Evolutionary conservation across 92 coral and sea anemone genomes (phyloP).

Genomic region (Palythoa grandis): DNA sequence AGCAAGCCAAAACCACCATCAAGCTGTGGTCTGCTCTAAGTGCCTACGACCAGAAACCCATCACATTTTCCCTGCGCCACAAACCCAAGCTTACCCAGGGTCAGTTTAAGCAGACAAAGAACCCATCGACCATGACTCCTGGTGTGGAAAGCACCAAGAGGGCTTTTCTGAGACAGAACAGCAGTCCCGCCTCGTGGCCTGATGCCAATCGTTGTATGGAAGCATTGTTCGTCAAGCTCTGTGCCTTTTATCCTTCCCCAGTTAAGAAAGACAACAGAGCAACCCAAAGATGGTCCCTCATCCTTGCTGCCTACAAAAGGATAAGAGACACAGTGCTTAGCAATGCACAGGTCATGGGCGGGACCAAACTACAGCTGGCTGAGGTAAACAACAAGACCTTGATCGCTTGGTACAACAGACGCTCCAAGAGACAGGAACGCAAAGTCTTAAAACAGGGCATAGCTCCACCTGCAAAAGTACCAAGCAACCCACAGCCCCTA

Average conservation of each 20-base stretch:
- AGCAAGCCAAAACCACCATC: constrained; percentile 47
- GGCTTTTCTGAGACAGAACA: constrained; percentile 57
- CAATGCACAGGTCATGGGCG: constrained; percentile 49
- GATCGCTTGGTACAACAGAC: constrained; percentile 56
- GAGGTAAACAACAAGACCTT: constrained; percentile 71
- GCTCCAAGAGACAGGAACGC: constrained; percentile 9
- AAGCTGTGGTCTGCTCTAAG: constrained; percentile 48
- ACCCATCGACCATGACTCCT: constrained; percentile 29
- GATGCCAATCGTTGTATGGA: constrained; percentile 75
- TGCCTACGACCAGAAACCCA: constrained; percentile 59
- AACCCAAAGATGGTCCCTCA: constrained; percentile 48
- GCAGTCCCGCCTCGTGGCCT: constrained; percentile 76
- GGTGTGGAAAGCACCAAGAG: constrained; percentile 62
- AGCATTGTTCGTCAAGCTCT: constrained; percentile 49
- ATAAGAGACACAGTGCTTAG: constrained; percentile 43
- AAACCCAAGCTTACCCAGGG: constrained; percentile 49
- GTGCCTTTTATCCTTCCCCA: constrained; percentile 54
- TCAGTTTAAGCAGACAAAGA: constrained; percentile 56
- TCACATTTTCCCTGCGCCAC: constrained; percentile 43
- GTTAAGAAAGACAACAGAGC: constrained; percentile 15
- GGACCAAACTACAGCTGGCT: constrained; percentile 60
- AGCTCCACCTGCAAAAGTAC: too few species aligned
- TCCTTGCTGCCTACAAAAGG: constrained; percentile 35
- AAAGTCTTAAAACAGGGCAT: too few species aligned
- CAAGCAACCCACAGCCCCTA: too few species aligned